A percentile compares a stretch with the other conserved stretches of the same genome.
phyloP scores from a whole-genome alignment of 2,888 invertebrate genomes.

The Drosophila greeni region DNA sequence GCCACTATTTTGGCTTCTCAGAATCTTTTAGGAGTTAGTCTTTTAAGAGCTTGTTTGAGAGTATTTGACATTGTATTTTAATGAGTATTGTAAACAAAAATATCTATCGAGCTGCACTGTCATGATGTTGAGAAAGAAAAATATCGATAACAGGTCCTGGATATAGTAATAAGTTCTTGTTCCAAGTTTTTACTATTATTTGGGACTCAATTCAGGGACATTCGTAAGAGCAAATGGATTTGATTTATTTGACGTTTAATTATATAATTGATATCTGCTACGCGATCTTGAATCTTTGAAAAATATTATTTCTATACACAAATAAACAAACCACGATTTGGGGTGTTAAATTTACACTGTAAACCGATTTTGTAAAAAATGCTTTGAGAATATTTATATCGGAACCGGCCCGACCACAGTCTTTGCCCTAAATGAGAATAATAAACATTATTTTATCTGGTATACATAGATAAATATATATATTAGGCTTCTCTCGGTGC shows the following conservation, averaged over 20 bases:
- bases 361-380: not conserved
- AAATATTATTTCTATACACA: not conserved
- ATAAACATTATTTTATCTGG: not conserved
- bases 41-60: not conserved
- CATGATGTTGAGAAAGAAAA: not conserved
- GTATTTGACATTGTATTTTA: not conserved
- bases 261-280: too few species aligned
- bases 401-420: conserved; percentile 13
- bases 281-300: not conserved
- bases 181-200: not conserved
- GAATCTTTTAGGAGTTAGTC: not conserved
- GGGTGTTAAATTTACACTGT: not conserved
- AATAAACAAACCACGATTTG: not conserved
- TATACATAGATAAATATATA: conserved; percentile 2
- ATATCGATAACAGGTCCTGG: not conserved
- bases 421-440: conserved; percentile 5
- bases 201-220: not conserved
- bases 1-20: not conserved
- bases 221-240: not conserved
- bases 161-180: not conserved
- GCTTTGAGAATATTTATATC: conserved; percentile 7
- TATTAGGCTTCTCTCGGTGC: conserved; percentile 2
- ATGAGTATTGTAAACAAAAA: not conserved
- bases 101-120: not conserved
- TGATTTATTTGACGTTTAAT: not conserved